Conservation (phyloP, 2,888 invertebrate species). For the Phlogophora meticulosa region DNA sequence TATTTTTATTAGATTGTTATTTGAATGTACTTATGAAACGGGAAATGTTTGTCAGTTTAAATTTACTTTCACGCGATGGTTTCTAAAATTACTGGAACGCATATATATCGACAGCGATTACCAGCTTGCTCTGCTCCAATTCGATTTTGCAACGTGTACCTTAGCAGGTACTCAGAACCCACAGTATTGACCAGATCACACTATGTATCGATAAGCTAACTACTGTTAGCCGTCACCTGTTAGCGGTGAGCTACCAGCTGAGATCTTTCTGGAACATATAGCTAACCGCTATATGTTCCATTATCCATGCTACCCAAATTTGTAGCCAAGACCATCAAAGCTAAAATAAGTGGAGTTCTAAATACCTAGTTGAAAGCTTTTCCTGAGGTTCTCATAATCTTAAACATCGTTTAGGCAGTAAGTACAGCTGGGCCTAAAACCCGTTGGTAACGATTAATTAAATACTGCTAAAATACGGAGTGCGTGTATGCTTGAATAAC, state of each 20-base stretch:
- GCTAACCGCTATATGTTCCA: no score
- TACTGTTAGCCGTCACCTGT: not conserved
- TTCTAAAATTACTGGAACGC: no score
- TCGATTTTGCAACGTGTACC: not conserved
- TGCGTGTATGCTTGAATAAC: not conserved
- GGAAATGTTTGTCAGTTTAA: not conserved
- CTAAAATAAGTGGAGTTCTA: slow-evolving; percentile 9
- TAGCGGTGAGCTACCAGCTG: no score
- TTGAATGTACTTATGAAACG: not conserved
- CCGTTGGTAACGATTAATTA: not conserved
- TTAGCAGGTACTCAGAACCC: not conserved
- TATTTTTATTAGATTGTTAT: not conserved
- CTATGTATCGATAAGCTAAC: not conserved
- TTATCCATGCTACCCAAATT: slow-evolving; percentile 7
- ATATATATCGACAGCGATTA: not conserved
- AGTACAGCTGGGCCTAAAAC: slow-evolving; percentile 24
- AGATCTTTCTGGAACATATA: not conserved
- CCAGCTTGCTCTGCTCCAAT: not conserved
- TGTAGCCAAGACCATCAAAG: not conserved
- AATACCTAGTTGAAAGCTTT: slow-evolving; percentile 16
- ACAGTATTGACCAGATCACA: not conserved
- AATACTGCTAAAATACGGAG: no score
- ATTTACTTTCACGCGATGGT: not conserved
- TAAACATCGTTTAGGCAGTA: slow-evolving; percentile 25
- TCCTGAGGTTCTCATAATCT: slow-evolving; percentile 1